Evolutionary conservation across 2,888 invertebrate genomes (phyloP).

Genomic region (Chrysolina americana): DNA sequence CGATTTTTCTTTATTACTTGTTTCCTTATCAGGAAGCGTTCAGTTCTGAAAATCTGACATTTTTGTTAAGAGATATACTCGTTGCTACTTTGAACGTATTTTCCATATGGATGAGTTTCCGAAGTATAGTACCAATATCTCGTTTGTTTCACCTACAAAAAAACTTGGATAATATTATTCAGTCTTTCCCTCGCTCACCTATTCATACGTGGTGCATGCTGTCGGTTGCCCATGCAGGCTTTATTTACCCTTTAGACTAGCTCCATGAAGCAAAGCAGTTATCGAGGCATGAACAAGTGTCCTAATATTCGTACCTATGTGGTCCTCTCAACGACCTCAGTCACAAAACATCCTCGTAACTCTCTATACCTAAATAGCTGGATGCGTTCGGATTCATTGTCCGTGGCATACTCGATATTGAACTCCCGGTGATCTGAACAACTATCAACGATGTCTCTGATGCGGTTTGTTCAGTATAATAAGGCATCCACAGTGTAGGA

Average conservation of each 20-base stretch:
- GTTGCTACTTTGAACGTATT: no score
- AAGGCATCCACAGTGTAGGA: background rate
- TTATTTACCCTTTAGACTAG: constrained; percentile 27
- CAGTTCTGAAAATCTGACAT: no score
- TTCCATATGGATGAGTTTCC: no score
- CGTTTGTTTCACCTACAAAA: background rate
- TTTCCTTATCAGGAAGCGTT: no score
- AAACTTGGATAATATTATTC: background rate
- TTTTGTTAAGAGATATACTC: no score
- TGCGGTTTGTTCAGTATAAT: constrained; percentile 30
- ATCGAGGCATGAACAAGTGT: constrained; percentile 53
- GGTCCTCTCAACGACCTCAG: constrained; percentile 56
- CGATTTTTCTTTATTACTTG: no score
- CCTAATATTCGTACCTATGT: constrained; percentile 67
- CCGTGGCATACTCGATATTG: constrained; percentile 32
- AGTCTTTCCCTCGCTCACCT: constrained; percentile 4
- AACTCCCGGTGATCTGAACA: constrained; percentile 44
- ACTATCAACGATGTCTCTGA: constrained; percentile 49
- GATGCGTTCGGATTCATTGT: constrained; percentile 49
- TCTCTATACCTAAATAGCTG: constrained; percentile 55
- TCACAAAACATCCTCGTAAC: constrained; percentile 43
- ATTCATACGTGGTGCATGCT: constrained; percentile 8
- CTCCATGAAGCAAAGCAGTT: constrained; percentile 36
- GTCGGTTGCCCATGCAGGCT: constrained; percentile 18
- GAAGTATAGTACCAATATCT: background rate